Conservation (phyloP, 2,888 invertebrate genomes). For the Siphonodentalium dalli region DNA sequence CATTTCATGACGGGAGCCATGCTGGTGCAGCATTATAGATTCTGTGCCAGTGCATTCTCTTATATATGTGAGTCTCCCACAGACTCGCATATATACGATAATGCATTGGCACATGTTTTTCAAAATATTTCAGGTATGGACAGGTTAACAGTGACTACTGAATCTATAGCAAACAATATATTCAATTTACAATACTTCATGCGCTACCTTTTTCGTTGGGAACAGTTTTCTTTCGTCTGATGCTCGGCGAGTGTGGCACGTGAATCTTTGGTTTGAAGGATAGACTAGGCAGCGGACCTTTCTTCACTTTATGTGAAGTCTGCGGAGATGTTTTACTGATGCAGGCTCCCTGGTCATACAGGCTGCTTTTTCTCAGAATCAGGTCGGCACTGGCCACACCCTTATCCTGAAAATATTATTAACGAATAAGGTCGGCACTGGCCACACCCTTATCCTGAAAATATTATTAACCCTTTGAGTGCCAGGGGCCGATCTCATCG, state of each 20-base stretch:
- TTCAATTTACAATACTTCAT: not conserved
- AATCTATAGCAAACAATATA: not conserved
- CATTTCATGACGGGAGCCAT: too few relatives aligned
- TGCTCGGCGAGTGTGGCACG: constrained; percentile 75
- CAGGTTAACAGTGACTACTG: too few relatives aligned
- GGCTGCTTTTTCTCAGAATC: constrained; percentile 44
- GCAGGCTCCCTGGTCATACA: constrained; percentile 29
- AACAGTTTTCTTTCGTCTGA: constrained; percentile 68
- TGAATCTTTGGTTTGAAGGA: constrained; percentile 70
- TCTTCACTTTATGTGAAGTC: constrained; percentile 58
- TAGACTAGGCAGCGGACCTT: constrained; percentile 66
- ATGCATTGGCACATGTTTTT: too few relatives aligned
- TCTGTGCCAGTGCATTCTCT: too few relatives aligned
- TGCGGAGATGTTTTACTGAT: constrained; percentile 43
- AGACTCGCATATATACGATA: too few relatives aligned
- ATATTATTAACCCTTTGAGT: too few relatives aligned
- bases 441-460: too few relatives aligned
- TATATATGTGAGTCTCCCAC: too few relatives aligned
- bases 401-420: constrained; percentile 41
- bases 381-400: constrained; percentile 43
- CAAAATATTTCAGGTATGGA: too few relatives aligned
- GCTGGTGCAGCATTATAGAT: too few relatives aligned
- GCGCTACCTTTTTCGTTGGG: constrained; percentile 39
- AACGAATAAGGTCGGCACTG: too few relatives aligned
- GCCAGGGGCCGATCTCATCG: too few relatives aligned